Conservation (phyloP, 2,797 vertebrate genomes). For the Dermochelys coriacea region DNA sequence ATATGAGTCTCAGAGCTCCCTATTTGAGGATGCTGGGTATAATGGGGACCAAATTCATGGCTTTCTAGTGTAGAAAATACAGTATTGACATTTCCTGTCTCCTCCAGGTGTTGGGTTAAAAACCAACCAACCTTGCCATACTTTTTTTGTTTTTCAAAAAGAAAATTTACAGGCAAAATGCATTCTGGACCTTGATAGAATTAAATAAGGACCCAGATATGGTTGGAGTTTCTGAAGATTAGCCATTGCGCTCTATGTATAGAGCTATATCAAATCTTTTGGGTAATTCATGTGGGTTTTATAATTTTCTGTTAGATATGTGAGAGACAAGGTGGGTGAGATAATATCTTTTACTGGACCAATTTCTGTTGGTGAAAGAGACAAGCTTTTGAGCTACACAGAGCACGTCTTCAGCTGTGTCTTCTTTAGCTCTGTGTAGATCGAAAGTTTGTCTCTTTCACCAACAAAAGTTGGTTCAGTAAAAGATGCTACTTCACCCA, state of each 20-base stretch:
- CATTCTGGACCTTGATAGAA: background rate
- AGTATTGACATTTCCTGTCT: background rate
- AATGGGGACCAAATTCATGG: background rate
- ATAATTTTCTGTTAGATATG: background rate
- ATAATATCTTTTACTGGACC: background rate
- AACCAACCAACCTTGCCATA: background rate
- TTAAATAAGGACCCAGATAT: background rate
- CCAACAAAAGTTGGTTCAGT: too few relatives aligned
- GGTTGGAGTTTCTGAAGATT: background rate
- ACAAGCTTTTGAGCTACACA: background rate
- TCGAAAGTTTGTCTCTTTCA: background rate
- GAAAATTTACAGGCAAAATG: background rate
- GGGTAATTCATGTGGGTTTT: background rate
- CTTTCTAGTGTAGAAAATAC: background rate
- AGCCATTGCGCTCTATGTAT: background rate
- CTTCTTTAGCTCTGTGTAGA: background rate
- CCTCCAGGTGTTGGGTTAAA: background rate
- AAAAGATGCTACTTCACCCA: background rate
- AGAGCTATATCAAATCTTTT: background rate
- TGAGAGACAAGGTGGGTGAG: background rate
- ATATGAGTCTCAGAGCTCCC: background rate
- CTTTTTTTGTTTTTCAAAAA: conserved; percentile 7
- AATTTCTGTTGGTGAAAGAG: background rate
- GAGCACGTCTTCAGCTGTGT: background rate
- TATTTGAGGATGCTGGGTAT: background rate